Evolutionary conservation across 2,797 vertebrate genomes (phyloP), one percentile per base, ranked within the genome.

Genomic region (Onychomys leucogaster): DNA sequence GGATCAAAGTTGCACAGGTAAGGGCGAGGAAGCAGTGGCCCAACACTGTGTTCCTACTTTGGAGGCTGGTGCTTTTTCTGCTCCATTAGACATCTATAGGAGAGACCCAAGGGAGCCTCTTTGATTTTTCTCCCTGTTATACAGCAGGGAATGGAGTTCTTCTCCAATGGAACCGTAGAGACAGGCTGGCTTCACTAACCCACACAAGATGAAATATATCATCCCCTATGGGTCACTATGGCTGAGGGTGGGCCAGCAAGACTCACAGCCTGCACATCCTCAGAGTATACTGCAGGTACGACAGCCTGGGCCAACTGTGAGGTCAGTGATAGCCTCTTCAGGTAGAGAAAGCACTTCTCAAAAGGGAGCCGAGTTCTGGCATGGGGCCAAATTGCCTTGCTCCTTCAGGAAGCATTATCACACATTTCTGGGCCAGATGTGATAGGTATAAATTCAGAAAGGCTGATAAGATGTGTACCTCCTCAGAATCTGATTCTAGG

Each of bases 401-500:
- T 67, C 65, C 61, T 69, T 88, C 16, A 6, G 34, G 46, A 94
- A 83, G 86, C 34, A 55, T 9, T 37, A 89, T n/a, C 46, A 82
- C 43, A 59, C 37, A 6, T 6, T 61, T 29, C n/a, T 25, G 78
- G 61, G 32, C n/a, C 57, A 80, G 32, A 78, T 43, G 75, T 76
- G 67, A 25, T 32, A 37, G 55, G 29, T 32, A 55, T n/a, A 75
- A 46, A 82, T 55, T 2, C 2, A 57, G 23, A 19, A 67, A 52
- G 52, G n/a, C 23, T 63, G 65, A 55, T 78, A 67, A 78, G 77
- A 89, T 27, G 69, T 55, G 25, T 10, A 73, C 4, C 21, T 82
- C 61, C 52, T 91, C 52, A 85, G 65, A 87, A 95, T 46, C 32
- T 59, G 49, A 83, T 86, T 82, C 87, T 73, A 91, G 46, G 52